Conservation (phyloP, 1,140 invertebrate species). For the Neelides sp. region DNA sequence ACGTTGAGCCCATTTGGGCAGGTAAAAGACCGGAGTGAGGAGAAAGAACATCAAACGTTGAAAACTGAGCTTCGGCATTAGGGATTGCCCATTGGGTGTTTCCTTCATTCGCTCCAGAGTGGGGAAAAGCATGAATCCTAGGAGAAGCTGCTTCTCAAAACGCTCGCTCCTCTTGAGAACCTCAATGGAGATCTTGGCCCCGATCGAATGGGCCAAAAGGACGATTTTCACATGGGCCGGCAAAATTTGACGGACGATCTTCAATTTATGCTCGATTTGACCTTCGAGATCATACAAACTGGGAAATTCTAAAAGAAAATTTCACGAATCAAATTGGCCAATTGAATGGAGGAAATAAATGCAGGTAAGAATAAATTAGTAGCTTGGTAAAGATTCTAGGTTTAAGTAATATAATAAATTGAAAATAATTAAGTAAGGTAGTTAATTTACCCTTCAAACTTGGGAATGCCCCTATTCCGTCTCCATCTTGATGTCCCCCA, state of each 20-base stretch:
- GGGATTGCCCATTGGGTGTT: constrained; percentile 52
- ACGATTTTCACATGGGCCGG: constrained; percentile 53
- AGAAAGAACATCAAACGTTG: constrained; percentile 44
- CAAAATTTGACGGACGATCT: constrained; percentile 58
- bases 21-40: constrained; percentile 44
- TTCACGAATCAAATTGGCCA: constrained; percentile 1
- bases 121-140: constrained; percentile 63
- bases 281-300: constrained; percentile 52
- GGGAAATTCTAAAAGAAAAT: constrained; percentile 37
- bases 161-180: constrained; percentile 42
- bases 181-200: constrained; percentile 63
- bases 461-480: constrained; percentile 31
- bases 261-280: constrained; percentile 66
- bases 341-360: neutral
- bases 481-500: constrained; percentile 40
- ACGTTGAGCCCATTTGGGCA: constrained; percentile 44
- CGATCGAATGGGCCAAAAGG: constrained; percentile 73
- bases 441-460: constrained; percentile 31
- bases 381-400: constrained; percentile 1
- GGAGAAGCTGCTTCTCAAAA: constrained; percentile 24
- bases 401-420: neutral
- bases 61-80: constrained; percentile 32
- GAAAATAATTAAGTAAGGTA: no score
- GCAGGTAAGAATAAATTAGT: neutral
- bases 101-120: constrained; percentile 64